Conservation (phyloP, 2,113 vertebrate genomes). For the Caranx melampygus region DNA sequence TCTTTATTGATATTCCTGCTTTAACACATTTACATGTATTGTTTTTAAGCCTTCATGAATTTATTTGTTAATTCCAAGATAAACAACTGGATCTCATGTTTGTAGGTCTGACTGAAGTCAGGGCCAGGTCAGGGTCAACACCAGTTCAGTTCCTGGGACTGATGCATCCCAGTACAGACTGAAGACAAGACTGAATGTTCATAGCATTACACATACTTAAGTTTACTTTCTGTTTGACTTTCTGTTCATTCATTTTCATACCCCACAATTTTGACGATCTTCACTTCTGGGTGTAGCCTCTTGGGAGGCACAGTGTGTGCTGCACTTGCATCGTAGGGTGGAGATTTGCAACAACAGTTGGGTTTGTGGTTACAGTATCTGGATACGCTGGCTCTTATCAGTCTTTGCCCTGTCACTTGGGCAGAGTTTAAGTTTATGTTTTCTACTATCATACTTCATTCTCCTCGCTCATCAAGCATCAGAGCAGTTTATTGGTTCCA, state of each 20-base stretch:
- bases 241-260: background rate
- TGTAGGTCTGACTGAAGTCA: background rate
- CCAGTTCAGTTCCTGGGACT: background rate
- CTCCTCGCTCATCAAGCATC: background rate
- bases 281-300: constrained; percentile 44
- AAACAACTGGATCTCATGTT: too few species aligned
- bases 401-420: constrained; percentile 4
- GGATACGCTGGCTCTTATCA: constrained; percentile 57
- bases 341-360: constrained; percentile 48
- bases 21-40: too few species aligned
- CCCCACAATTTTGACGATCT: background rate
- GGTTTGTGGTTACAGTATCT: constrained; percentile 49
- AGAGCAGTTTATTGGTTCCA: background rate
- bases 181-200: background rate
- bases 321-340: constrained; percentile 33
- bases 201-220: background rate
- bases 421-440: background rate
- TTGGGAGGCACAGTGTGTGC: background rate
- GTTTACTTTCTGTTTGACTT: background rate
- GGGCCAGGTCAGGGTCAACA: background rate
- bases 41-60: background rate
- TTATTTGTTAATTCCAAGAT: background rate
- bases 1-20: background rate
- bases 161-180: background rate
- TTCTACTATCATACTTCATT: background rate